phyloP scores from a whole-genome alignment of 1,140 invertebrate genomes.

The Drosophila nigromelanica region DNA sequence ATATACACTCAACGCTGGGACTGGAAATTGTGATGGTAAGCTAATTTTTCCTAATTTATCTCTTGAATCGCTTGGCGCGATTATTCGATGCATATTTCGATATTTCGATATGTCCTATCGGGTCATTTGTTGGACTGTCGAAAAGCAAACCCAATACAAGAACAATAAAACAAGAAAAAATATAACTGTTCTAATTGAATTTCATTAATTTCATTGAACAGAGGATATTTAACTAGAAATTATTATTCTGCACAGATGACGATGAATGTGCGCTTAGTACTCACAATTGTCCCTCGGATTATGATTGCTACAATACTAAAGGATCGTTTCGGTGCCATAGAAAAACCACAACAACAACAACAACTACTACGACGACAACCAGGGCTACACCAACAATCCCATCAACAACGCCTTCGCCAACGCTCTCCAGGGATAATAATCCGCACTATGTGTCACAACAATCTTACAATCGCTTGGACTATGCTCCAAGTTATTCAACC shows the following conservation, averaged over 20 bases:
- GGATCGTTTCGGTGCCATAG: slow-evolving; percentile 79
- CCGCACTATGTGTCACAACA: not conserved
- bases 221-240: not conserved
- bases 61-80: no score
- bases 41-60: not conserved
- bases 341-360: slow-evolving; percentile 49
- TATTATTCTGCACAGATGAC: slow-evolving; percentile 87
- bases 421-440: not conserved
- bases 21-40: slow-evolving; percentile 93
- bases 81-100: no score
- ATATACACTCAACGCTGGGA: slow-evolving; percentile 95
- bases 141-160: no score
- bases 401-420: slow-evolving; percentile 18
- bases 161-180: no score
- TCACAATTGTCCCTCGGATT: slow-evolving; percentile 92
- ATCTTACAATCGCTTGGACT: slow-evolving; percentile 18
- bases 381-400: slow-evolving; percentile 21
- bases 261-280: slow-evolving; percentile 94
- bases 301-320: slow-evolving; percentile 92
- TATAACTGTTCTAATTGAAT: no score
- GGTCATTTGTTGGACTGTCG: no score
- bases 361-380: slow-evolving; percentile 50
- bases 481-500: slow-evolving; percentile 13
- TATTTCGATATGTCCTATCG: no score
- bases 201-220: not conserved